A percentile compares a stretch with the other conserved stretches of the same genome.
Conservation (phyloP, 2,888 invertebrate genomes). For the Spialia ferax region DNA sequence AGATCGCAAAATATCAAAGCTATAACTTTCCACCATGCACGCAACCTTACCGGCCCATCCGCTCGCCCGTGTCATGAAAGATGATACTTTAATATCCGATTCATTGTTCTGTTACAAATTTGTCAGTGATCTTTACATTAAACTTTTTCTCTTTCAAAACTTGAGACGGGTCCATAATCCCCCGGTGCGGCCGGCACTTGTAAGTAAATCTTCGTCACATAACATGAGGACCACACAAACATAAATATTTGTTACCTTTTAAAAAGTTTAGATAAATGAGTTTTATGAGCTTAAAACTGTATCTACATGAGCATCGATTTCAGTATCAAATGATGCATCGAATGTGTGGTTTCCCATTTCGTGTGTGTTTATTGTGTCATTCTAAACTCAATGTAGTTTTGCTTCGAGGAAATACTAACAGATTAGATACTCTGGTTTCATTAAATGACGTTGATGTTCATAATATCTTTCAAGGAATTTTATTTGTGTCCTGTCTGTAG, state of each 20-base stretch:
- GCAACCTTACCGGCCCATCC: slow-evolving; percentile 69
- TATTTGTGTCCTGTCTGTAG: neutral
- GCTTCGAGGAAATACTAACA: neutral
- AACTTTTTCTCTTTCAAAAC: slow-evolving; percentile 83
- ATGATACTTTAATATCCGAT: slow-evolving; percentile 85
- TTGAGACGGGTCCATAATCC: slow-evolving; percentile 83
- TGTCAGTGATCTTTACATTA: slow-evolving; percentile 86
- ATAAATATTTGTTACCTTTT: slow-evolving; percentile 64
- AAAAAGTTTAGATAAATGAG: slow-evolving; percentile 56
- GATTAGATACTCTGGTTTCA: slow-evolving; percentile 9
- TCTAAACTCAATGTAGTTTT: slow-evolving; percentile 36
- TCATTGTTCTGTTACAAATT: slow-evolving; percentile 87
- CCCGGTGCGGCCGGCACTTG: slow-evolving; percentile 67
- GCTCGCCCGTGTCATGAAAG: slow-evolving; percentile 83
- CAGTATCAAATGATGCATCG: slow-evolving; percentile 42
- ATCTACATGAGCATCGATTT: slow-evolving; percentile 53
- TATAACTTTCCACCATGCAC: slow-evolving; percentile 54
- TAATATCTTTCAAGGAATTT: neutral
- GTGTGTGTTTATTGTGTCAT: slow-evolving; percentile 45
- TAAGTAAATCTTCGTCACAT: slow-evolving; percentile 75
- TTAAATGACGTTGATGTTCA: neutral
- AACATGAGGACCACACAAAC: slow-evolving; percentile 74
- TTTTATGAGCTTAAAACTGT: slow-evolving; percentile 51
- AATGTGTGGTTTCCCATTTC: slow-evolving; percentile 51
- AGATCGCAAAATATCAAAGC: slow-evolving; percentile 30